Percentiles rank a stretch among this genome's conserved stretches.
Conservation (phyloP, 2,888 invertebrate species). For the Athripsodes cinereus region DNA sequence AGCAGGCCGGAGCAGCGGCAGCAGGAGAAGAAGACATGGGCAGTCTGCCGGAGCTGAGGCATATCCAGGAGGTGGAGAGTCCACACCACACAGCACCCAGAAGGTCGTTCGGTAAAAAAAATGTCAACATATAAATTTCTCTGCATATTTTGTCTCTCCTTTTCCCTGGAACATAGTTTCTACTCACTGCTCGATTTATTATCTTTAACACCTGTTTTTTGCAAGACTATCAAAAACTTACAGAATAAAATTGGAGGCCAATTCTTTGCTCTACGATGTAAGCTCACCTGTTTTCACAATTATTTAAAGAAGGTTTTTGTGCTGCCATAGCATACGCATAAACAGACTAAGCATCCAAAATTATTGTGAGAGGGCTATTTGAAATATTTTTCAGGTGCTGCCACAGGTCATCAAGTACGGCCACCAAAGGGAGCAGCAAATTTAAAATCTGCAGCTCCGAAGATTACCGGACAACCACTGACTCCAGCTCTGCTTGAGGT, state of each 20-base stretch:
- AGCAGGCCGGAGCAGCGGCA: not conserved
- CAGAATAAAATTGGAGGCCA: no score
- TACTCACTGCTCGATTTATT: no score
- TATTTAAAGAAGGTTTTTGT: no score
- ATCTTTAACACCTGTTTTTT: no score
- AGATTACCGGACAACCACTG: not conserved
- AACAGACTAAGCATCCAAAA: not conserved
- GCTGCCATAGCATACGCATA: not conserved
- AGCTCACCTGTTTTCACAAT: no score
- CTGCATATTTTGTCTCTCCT: not conserved
- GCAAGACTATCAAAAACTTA: not conserved
- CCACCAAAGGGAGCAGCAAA: slow-evolving; percentile 32
- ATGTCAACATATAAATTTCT: no score
- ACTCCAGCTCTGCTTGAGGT: slow-evolving; percentile 20
- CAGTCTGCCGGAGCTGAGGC: slow-evolving; percentile 50
- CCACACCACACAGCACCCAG: slow-evolving; percentile 44
- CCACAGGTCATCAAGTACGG: slow-evolving; percentile 56
- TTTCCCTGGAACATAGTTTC: not conserved
- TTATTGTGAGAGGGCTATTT: not conserved
- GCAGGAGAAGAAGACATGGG: slow-evolving; percentile 33
- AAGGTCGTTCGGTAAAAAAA: slow-evolving; percentile 30
- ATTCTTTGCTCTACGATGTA: no score
- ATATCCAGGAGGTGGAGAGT: slow-evolving; percentile 42
- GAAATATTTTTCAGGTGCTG: slow-evolving; percentile 28
- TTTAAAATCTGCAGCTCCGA: not conserved